These are phyloP conservation scores for Drosophila histrio DNA, from an alignment of 2,888 invertebrate species.

Conservation along the genomic window DNA sequence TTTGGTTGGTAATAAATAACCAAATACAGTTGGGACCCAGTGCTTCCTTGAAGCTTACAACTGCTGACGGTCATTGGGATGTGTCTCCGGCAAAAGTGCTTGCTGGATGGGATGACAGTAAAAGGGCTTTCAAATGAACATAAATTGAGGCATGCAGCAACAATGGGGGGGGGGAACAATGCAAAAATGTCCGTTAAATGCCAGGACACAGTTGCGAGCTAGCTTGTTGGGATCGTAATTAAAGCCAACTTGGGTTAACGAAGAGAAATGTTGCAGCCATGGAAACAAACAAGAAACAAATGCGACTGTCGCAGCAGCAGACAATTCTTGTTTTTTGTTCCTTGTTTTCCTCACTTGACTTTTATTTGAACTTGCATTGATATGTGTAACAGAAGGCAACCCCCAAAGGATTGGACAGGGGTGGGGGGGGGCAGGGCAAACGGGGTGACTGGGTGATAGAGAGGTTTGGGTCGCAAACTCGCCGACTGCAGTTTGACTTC, in stretches of 20 bases:
- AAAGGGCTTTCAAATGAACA: slow-evolving; percentile 58
- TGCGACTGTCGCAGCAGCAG: slow-evolving; percentile 38
- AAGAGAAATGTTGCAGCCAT: slow-evolving; percentile 69
- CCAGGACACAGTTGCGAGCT: slow-evolving; percentile 46
- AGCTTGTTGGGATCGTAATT: slow-evolving; percentile 63
- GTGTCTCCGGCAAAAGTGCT: background rate
- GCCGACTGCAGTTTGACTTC: slow-evolving; percentile 34
- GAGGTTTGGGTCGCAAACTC: slow-evolving; percentile 7
- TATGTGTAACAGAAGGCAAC: slow-evolving; percentile 48
- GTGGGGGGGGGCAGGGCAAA: background rate
- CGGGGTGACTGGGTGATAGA: background rate
- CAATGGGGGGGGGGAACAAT: slow-evolving; percentile 32
- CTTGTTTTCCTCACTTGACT: slow-evolving; percentile 64
- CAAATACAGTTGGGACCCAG: slow-evolving; percentile 2
- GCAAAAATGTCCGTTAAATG: slow-evolving; percentile 44
- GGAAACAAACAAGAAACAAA: slow-evolving; percentile 42
- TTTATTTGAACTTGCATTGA: slow-evolving; percentile 77
- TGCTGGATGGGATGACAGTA: slow-evolving; percentile 1
- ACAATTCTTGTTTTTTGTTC: slow-evolving; percentile 7
- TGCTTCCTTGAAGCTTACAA: slow-evolving; percentile 3
- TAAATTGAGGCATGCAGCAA: slow-evolving; percentile 64
- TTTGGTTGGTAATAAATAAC: slow-evolving; percentile 37
- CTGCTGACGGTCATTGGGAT: slow-evolving; percentile 1
- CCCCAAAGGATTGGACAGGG: background rate
- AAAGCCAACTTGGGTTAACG: slow-evolving; percentile 71